Evolutionary conservation across 2,888 invertebrate genomes (phyloP).

Genomic region (Craniophora ligustri): DNA sequence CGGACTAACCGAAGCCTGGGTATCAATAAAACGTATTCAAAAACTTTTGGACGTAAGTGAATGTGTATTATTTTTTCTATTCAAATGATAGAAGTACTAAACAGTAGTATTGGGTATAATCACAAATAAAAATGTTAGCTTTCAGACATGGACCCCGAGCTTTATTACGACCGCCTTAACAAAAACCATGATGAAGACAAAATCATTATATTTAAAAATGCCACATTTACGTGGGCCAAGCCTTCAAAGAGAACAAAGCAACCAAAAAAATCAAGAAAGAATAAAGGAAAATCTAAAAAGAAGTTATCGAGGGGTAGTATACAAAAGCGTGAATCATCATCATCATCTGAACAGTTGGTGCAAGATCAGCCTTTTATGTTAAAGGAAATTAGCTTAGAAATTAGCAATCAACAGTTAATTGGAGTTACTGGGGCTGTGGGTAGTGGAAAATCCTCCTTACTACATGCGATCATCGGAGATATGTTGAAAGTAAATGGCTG

Average conservation of each 20-base stretch:
- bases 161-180: constrained; percentile 89
- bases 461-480: constrained; percentile 95
- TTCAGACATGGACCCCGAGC: constrained; percentile 89
- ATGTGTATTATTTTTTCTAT: not conserved
- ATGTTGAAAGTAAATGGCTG: constrained; percentile 91
- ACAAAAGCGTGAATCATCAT: constrained; percentile 71
- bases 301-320: constrained; percentile 66
- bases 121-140: constrained; percentile 76
- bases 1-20: constrained; percentile 98
- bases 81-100: not conserved
- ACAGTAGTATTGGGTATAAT: too few relatives aligned
- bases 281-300: constrained; percentile 86
- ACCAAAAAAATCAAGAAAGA: constrained; percentile 72
- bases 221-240: constrained; percentile 89
- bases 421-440: constrained; percentile 97
- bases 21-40: constrained; percentile 96
- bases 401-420: constrained; percentile 92
- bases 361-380: constrained; percentile 73
- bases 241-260: constrained; percentile 69
- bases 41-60: constrained; percentile 92
- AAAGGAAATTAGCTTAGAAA: constrained; percentile 73
- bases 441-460: constrained; percentile 96
- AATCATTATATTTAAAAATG: constrained; percentile 89
- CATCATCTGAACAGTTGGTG: constrained; percentile 64
- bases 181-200: constrained; percentile 86